Conservation (phyloP, 92 coral and sea anemone species). For the Epizoanthus stellaris region DNA sequence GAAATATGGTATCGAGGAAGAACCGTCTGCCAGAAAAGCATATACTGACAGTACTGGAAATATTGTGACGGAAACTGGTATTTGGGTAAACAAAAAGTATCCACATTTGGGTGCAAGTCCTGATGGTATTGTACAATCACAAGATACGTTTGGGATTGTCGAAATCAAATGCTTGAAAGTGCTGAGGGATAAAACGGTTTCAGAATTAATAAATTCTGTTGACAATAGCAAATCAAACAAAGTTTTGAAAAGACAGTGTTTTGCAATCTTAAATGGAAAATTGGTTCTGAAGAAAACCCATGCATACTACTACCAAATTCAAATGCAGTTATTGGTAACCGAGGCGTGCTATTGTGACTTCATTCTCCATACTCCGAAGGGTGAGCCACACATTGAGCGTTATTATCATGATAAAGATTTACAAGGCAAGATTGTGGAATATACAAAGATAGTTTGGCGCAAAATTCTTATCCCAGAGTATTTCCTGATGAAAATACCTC, state of each 20-base stretch:
- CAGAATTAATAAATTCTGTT: constrained; percentile 40
- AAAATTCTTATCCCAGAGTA: no score
- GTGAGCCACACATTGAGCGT: constrained; percentile 5
- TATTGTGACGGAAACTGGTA: background rate
- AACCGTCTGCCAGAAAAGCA: no score
- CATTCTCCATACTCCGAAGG: constrained; percentile 10
- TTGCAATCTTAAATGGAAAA: background rate
- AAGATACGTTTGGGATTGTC: constrained; percentile 31
- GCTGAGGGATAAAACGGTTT: constrained; percentile 28
- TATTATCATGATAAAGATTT: no score
- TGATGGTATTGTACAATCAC: constrained; percentile 10
- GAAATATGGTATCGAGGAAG: no score
- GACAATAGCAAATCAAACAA: constrained; percentile 27
- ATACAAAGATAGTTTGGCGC: no score
- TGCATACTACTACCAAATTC: background rate
- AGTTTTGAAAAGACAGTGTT: constrained; percentile 16
- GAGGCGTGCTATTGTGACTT: background rate
- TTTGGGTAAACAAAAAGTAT: background rate
- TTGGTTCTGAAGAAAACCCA: constrained; percentile 12
- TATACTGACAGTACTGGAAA: no score
- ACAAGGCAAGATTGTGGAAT: no score
- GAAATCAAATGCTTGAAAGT: constrained; percentile 38
- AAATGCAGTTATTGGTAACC: no score
- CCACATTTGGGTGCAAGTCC: constrained; percentile 35
- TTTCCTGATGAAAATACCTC: no score